These are phyloP conservation scores for Hyppa rectilinea DNA, from an alignment of 2,888 invertebrate genomes.

Conservation along the genomic window DNA sequence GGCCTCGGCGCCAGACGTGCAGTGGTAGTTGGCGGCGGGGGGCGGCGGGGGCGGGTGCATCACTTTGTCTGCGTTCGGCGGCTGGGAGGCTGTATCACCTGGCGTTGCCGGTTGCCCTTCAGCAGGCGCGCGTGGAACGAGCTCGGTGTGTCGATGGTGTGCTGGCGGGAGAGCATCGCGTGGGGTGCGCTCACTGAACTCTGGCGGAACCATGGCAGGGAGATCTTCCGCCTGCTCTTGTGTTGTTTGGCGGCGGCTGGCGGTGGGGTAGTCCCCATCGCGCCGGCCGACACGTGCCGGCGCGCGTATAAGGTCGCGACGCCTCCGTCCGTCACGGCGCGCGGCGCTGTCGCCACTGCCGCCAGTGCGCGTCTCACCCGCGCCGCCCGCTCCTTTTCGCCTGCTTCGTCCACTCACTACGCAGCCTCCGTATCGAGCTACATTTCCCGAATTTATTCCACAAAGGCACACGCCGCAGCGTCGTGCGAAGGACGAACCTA, in stretches of 20 bases:
- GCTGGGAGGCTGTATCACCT: conserved; percentile 80
- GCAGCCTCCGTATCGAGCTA: conserved; percentile 90
- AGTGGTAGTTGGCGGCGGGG: conserved; percentile 51
- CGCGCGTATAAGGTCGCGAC: conserved; percentile 79
- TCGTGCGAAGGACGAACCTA: conserved; percentile 85
- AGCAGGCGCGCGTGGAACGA: conserved; percentile 95
- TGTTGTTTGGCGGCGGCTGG: conserved; percentile 88
- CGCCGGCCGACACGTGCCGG: conserved; percentile 76
- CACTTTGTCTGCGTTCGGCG: conserved; percentile 54
- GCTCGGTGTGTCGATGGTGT: conserved; percentile 97
- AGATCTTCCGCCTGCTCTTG: conserved; percentile 96
- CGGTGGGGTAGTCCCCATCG: conserved; percentile 80
- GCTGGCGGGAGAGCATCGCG: conserved; percentile 95
- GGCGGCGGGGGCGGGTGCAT: conserved; percentile 56
- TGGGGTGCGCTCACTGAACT: conserved; percentile 94
- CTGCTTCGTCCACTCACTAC: conserved; percentile 80
- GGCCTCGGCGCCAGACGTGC: conserved; percentile 58
- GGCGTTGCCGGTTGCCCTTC: conserved; percentile 92
- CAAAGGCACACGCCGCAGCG: conserved; percentile 76
- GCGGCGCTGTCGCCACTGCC: conserved; percentile 81
- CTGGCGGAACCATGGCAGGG: conserved; percentile 97
- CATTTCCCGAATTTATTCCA: conserved; percentile 82
- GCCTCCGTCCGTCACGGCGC: conserved; percentile 81
- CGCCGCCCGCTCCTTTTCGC: conserved; percentile 67
- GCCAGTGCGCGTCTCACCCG: conserved; percentile 71